Base-by-base conservation (phyloP, 2,888 invertebrate genomes). In the Proisotoma minuta region DNA sequence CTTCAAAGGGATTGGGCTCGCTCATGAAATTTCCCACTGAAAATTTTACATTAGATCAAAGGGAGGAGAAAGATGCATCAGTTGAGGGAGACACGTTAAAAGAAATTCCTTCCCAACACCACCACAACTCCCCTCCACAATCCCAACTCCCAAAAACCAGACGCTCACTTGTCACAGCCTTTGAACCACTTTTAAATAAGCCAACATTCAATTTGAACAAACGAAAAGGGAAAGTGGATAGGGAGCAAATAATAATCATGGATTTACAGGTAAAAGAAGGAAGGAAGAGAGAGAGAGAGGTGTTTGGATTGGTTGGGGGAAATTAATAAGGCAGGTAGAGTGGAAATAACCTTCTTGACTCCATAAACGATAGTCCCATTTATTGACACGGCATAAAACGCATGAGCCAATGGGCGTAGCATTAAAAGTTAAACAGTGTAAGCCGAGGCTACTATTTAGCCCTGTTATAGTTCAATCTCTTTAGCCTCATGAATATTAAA, bases 1-100 rank as follows among this genome's bases (percentile, higher is more conserved):
- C 62, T 68, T 68, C 68, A 68, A 68, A 68, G 64, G 28, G 62
- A 43, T 23, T 27, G 15, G 63, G 60, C 57, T 40, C 58, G 34
- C 57, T 62, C 57, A 60, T 59, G 62, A 62, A 66, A 60, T 62
- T 66, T 62, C 50, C 62, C 63, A 58, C 60, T 60, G 60, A 67
- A 67, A 66, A 66, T 64, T 56, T 56, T 62, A 62, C 60, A 64
- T 62, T 64, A 67, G 67, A 67, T 67, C 67, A 67, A 67, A 67
- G 67, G 43, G 57, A 64, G n/a, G n/a, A n/a, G n/a, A n/a, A n/a
- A n/a, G 62, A 64, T 63, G 63, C 66, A 66, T 66, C 63, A 63
- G 63, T 63, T 53, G 18, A 39, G 39, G 24, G 47, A 63, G 43
- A 50, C 26, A 40, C 24, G 18, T 43, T 20, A n/a, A 18, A 43